Evolutionary conservation across 2,797 vertebrate species (phyloP).

Genomic region (Clarias fuscus): DNA sequence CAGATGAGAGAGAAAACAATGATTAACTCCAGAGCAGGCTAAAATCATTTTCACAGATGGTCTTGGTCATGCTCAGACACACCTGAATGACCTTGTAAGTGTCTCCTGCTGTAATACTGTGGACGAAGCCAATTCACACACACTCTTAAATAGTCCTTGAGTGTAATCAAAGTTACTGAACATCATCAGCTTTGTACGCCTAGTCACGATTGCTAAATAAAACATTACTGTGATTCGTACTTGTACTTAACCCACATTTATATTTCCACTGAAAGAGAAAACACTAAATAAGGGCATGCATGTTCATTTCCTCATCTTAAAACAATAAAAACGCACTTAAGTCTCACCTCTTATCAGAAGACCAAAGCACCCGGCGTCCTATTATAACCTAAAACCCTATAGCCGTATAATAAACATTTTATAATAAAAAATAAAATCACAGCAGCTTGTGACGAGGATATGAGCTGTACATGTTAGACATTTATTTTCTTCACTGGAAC

Average conservation of each 20-base stretch:
- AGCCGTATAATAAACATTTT: not conserved
- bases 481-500: not conserved
- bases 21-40: not conserved
- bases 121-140: not conserved
- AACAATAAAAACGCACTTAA: too few species aligned
- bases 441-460: not conserved
- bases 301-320: too few species aligned
- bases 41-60: not conserved
- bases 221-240: not conserved
- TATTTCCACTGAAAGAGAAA: not conserved
- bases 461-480: not conserved
- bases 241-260: not conserved
- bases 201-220: not conserved
- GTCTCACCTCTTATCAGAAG: not conserved
- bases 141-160: not conserved
- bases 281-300: not conserved
- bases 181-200: not conserved
- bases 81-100: not conserved
- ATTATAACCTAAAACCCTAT: not conserved
- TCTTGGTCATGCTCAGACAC: not conserved
- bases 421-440: not conserved
- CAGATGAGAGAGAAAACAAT: slow-evolving; percentile 21
- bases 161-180: not conserved
- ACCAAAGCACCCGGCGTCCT: not conserved
- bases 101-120: not conserved